Evolutionary conservation across 2,888 invertebrate species (phyloP).

Genomic region (Argynnis bischoffii): DNA sequence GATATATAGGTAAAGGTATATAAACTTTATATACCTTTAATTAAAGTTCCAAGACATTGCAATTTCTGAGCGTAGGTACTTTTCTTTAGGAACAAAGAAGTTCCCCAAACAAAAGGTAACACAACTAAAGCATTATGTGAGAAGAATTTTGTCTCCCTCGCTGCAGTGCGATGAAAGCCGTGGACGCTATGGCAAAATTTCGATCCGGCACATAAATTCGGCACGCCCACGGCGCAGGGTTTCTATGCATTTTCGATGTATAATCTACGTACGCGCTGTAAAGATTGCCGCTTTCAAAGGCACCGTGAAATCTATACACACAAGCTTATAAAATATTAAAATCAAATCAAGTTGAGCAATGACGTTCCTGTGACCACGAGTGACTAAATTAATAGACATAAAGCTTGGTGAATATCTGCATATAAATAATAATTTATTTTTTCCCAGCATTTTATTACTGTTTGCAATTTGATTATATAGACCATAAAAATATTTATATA

Average conservation of each 20-base stretch:
- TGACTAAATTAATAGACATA: not conserved
- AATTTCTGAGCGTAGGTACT: slow-evolving; percentile 18
- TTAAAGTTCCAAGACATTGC: not conserved
- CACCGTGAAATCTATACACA: slow-evolving; percentile 5
- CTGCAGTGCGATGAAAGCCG: slow-evolving; percentile 22
- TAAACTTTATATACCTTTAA: not conserved
- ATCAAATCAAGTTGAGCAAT: slow-evolving; percentile 1
- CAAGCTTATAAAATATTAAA: slow-evolving; percentile 14
- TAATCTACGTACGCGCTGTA: slow-evolving; percentile 8
- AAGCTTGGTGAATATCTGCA: no score
- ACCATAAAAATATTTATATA: no score
- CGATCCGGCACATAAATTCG: slow-evolving; percentile 51
- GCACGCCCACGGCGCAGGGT: slow-evolving; percentile 49
- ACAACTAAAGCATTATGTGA: slow-evolving; percentile 43
- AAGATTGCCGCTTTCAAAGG: slow-evolving; percentile 15
- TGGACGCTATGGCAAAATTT: slow-evolving; percentile 47
- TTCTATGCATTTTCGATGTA: slow-evolving; percentile 28
- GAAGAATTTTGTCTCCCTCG: slow-evolving; percentile 34
- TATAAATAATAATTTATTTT: no score
- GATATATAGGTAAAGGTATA: no score
- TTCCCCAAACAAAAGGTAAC: slow-evolving; percentile 29
- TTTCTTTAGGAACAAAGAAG: slow-evolving; percentile 16
- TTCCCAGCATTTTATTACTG: no score
- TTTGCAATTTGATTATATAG: no score
- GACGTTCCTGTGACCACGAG: not conserved